Conservation (phyloP, 1,140 invertebrate species). For the Temnothorax nylanderi region DNA sequence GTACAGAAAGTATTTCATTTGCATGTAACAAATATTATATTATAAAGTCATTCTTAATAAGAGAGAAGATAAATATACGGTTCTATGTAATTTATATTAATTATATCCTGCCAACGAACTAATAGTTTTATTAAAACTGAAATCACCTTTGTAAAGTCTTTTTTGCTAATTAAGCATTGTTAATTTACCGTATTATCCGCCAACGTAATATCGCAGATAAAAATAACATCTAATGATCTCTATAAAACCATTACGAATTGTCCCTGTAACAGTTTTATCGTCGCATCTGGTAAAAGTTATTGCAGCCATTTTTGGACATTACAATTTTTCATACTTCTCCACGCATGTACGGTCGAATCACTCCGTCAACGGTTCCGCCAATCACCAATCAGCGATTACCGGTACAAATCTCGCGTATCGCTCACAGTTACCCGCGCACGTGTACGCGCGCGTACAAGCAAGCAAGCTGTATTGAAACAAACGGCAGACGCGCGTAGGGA, state of each 20-base stretch:
- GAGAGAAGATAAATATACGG: not conserved
- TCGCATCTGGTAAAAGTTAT: not conserved
- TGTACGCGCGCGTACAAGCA: not conserved
- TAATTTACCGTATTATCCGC: not conserved
- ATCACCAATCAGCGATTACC: slow-evolving; percentile 50
- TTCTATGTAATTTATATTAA: not conserved
- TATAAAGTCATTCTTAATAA: not conserved
- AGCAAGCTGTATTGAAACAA: slow-evolving; percentile 53
- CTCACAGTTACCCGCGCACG: slow-evolving; percentile 19
- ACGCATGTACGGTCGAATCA: not conserved
- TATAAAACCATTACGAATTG: not conserved
- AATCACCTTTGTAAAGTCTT: not conserved
- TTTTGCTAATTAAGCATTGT: not conserved
- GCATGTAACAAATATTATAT: not conserved
- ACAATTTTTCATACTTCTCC: slow-evolving; percentile 18
- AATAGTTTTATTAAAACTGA: not conserved
- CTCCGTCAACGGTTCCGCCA: not conserved
- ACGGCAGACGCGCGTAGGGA: slow-evolving; percentile 40
- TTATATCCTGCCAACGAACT: not conserved
- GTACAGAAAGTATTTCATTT: not conserved
- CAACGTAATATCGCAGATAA: not conserved
- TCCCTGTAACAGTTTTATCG: not conserved
- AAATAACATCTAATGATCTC: not conserved
- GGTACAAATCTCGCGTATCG: slow-evolving; percentile 35
- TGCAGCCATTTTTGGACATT: not conserved